A percentile compares a stretch with the other conserved stretches of the same genome.
Conservation (phyloP, 1,140 invertebrate species). For the Cylas formicarius region DNA sequence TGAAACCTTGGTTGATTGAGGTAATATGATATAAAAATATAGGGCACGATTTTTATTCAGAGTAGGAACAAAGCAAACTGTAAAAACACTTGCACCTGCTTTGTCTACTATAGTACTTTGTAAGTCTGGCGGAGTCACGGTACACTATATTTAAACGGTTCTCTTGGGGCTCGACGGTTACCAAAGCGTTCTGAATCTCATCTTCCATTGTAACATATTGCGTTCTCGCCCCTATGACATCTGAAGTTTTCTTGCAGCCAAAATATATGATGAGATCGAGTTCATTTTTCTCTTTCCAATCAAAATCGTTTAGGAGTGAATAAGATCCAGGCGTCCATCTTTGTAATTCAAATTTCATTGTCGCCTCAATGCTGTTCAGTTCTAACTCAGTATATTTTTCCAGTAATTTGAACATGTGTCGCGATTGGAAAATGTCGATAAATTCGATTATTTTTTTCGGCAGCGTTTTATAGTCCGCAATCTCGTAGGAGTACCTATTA, state of each 20-base stretch:
- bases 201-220: conserved; percentile 48
- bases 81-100: conserved; percentile 37
- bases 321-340: conserved; percentile 60
- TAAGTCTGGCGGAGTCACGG: conserved; percentile 51
- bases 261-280: conserved; percentile 53
- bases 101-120: conserved; percentile 37
- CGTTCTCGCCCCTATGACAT: conserved; percentile 43
- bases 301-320: conserved; percentile 32
- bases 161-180: conserved; percentile 49
- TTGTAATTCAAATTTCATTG: conserved; percentile 54
- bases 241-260: conserved; percentile 42
- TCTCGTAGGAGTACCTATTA: conserved; percentile 54
- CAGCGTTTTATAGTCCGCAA: conserved; percentile 44
- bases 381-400: conserved; percentile 59
- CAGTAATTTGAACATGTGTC: conserved; percentile 51
- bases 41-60: conserved; percentile 33
- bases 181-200: conserved; percentile 39
- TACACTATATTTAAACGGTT: conserved; percentile 65
- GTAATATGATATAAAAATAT: conserved; percentile 40
- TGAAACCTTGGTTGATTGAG: conserved; percentile 78
- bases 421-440: conserved; percentile 47
- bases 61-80: conserved; percentile 37
- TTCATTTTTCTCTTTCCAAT: conserved; percentile 45
- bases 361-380: conserved; percentile 42
- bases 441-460: conserved; percentile 44